Conservation (phyloP, 2,113 vertebrate genomes). For the Spermophilus dauricus region DNA sequence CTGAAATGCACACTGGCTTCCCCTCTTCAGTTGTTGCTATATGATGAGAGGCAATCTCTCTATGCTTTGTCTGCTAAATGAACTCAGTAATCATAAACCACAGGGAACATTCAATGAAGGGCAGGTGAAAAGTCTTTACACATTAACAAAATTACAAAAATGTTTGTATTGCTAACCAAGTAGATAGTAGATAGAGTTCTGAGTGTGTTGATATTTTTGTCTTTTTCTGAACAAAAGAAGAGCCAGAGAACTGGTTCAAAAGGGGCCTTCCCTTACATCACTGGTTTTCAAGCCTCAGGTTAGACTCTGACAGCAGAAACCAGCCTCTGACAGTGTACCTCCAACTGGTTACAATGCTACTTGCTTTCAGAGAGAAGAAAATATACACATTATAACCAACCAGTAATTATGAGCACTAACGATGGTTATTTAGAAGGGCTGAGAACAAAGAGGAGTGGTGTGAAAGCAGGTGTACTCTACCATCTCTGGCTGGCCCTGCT, state of each 20-base stretch:
- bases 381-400: too few relatives aligned
- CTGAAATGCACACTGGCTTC: accelerated
- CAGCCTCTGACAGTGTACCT: too few relatives aligned
- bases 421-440: too few relatives aligned
- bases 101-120: background rate
- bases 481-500: too few relatives aligned
- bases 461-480: too few relatives aligned
- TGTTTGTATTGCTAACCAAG: background rate
- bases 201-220: background rate
- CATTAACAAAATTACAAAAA: background rate
- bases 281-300: too few relatives aligned
- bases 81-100: background rate
- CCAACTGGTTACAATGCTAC: background rate
- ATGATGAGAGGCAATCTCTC: too few relatives aligned
- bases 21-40: background rate
- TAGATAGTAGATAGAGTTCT: background rate
- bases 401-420: too few relatives aligned
- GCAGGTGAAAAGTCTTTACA: background rate
- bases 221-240: background rate
- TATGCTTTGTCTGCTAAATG: background rate
- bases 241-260: background rate
- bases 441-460: too few relatives aligned
- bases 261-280: background rate
- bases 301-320: too few relatives aligned
- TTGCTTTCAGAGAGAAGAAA: background rate